Evolutionary conservation across 2,797 vertebrate species (phyloP).

Genomic region (Rhinoraja longicauda): DNA sequence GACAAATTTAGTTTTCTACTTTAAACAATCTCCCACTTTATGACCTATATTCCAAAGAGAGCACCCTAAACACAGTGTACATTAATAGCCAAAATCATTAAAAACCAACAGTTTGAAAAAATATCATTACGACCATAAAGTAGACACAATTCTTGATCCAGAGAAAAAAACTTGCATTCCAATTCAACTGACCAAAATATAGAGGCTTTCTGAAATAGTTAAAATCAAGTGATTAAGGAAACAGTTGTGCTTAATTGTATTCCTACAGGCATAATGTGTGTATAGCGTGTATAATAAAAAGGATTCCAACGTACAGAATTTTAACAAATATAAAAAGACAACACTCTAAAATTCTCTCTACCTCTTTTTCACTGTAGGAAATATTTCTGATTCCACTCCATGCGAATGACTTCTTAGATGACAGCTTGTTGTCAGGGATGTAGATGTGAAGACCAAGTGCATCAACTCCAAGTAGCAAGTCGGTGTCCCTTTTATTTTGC

Average conservation of each 20-base stretch:
- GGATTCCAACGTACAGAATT: background rate
- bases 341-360: conserved; percentile 45
- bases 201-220: background rate
- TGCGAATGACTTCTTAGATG: conserved; percentile 80
- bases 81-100: background rate
- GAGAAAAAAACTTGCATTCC: background rate
- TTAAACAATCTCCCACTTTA: background rate
- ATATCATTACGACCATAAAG: background rate
- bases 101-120: too few relatives aligned
- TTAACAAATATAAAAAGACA: background rate
- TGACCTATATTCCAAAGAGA: background rate
- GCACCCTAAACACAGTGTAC: background rate
- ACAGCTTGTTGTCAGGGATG: conserved; percentile 79
- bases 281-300: too few relatives aligned
- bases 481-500: conserved; percentile 85
- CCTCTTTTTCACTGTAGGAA: conserved; percentile 87
- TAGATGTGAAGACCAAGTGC: conserved; percentile 87
- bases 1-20: background rate
- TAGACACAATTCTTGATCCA: background rate
- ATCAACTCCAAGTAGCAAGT: conserved; percentile 78
- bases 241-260: background rate
- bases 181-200: background rate
- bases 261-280: background rate
- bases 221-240: background rate
- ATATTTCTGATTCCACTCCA: conserved; percentile 86